Conservation (phyloP, 2,113 vertebrate genomes). For the Rallus limicola region DNA sequence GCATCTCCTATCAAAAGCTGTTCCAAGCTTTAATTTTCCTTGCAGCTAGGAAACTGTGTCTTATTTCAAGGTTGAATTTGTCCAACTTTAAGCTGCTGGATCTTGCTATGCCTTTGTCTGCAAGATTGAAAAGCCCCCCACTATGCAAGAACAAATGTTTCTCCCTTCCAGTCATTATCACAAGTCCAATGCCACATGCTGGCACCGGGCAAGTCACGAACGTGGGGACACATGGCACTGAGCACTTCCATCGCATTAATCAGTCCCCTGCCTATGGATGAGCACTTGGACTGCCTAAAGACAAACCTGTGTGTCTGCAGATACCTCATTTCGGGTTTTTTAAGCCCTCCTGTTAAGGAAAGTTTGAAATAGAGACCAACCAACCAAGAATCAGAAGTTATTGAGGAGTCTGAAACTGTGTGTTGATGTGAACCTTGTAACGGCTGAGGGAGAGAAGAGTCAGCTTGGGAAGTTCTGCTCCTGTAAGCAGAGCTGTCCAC, state of each 20-base stretch:
- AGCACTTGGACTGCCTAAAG: not conserved
- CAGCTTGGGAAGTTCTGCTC: not conserved
- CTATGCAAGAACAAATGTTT: not conserved
- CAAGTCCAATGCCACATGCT: not conserved
- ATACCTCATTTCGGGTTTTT: not conserved
- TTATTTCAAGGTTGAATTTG: constrained; percentile 57
- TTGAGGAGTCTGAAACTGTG: not conserved
- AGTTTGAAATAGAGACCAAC: not conserved
- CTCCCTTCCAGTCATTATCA: constrained; percentile 23
- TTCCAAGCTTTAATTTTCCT: not conserved
- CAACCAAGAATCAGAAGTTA: not conserved
- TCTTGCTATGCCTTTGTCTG: constrained; percentile 28
- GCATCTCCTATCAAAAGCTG: not conserved
- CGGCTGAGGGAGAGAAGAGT: not conserved
- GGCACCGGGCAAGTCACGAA: constrained; percentile 1
- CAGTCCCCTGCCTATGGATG: not conserved
- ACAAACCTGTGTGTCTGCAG: not conserved
- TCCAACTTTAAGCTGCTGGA: not conserved
- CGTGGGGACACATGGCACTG: not conserved
- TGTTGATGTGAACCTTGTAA: not conserved
- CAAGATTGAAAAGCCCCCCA: constrained; percentile 28
- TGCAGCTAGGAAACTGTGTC: not conserved
- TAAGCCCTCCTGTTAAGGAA: not conserved
- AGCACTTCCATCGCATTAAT: not conserved
- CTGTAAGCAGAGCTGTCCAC: not conserved